Base-by-base conservation (phyloP, 2,888 invertebrate genomes). In the Incurvaria masculella region DNA sequence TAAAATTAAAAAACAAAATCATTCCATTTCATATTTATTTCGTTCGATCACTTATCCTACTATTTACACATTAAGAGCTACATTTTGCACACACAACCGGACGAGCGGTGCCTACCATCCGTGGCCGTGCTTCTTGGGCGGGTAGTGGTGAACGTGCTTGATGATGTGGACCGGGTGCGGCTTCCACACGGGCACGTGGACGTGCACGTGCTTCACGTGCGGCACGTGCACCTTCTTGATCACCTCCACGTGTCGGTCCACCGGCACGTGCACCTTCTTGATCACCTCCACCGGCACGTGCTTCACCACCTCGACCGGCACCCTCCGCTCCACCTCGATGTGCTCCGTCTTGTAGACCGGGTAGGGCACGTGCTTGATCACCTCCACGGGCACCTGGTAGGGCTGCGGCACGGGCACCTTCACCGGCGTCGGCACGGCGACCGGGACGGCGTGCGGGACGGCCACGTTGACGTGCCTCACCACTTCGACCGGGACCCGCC, bases 101-200 rank as follows among this genome's bases (percentile, higher is more conserved):
- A n/a, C n/a, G n/a, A n/a, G 17, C n/a, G 11, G 20, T 43, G 11
- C 57, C 71, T 58, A 76, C 72, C 76, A 75, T 59, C 75, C 46
- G 14, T 41, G 41, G 23, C 23, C 71, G 60, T 72, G 69, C 61
- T 65, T 68, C 64, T 76, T 75, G 64, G 75, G 73, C 57, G 75
- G 66, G 66, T 76, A 75, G 58, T 78, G 78, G 52, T 75, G 76
- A 44, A 78, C 66, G 61, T 78, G 78, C 54, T 78, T 78, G 62
- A 76, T 74, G 61, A 78, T 71, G 57, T 78, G 76, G 48, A 78
- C 61, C 0, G 75, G 78, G 61, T 72, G 68, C 0, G 78, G 75
- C 61, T 78, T 74, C 75, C 75, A 76, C 10, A 76, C 66, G 6
- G 69, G 56, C n/a, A 71, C 70, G 45, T 69, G 76, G 3, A 78